Evolutionary conservation across 2,797 vertebrate genomes (phyloP), one percentile per base, ranked within the genome.

Genomic region (Fistularia commersonii): DNA sequence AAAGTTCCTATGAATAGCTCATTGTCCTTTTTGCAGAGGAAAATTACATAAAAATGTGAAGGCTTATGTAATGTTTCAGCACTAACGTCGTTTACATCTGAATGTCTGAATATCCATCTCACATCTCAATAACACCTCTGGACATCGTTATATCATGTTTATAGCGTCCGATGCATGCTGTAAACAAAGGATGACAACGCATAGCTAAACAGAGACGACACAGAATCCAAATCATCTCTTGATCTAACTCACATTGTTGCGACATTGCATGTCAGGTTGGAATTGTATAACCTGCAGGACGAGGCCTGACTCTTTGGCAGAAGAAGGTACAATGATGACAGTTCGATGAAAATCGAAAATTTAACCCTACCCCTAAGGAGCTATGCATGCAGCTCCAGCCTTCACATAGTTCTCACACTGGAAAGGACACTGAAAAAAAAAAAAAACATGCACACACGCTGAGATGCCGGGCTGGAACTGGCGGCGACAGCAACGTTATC

Each of bases 1-100:
- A 51, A 65, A 65, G 66, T 62, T 62, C 48, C 53, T 61, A 66
- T 49, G 35, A 79, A 66, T 60, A 65, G 61, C 40, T 46, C 51
- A 23, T 11, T 48, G 14, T 56, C 6, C 62, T 45, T 53, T 53
- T 58, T 3, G 8, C 12, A 3, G 8, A 6, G 39, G 14, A 51
- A 33, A 35, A 45, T 23, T 23, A 23, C 23, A 37, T 41, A 34
- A 33, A 40, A 0, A 39, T 3, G 23, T 23, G 23, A 23, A 23
- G 23, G 23, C 23, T 23, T 23, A 23, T 23, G 23, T 23, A 23
- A 23, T 23, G 23, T 23, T 23, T 23, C 23, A 23, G 23, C 2
- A 23, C 23, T 2, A 23, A 23, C 4, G 4, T 23, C 23, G 23
- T 23, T 23, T 23, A 23, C 4, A 23, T 23, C 23, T 23, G 23